Conservation (phyloP, 1,140 invertebrate species). For the Rhopalosiphum maidis region DNA sequence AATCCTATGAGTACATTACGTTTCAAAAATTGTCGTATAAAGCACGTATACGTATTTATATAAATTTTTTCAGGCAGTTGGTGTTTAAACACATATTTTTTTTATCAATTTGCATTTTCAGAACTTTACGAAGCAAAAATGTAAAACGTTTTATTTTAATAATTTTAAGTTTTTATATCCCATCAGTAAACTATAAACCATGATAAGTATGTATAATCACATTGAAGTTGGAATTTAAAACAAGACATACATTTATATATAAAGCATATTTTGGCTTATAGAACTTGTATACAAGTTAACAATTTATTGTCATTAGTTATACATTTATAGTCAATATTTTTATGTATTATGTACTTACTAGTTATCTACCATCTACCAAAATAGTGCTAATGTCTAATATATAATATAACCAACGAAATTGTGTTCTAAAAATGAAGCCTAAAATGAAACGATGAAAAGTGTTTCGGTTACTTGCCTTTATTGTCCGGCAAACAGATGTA, state of each 20-base stretch:
- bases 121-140: background rate
- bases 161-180: background rate
- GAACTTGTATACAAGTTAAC: background rate
- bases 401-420: background rate
- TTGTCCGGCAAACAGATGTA: conserved; percentile 73
- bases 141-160: background rate
- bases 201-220: background rate
- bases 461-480: conserved; percentile 66
- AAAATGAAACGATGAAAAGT: background rate
- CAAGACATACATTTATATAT: background rate
- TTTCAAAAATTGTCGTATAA: background rate
- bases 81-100: background rate
- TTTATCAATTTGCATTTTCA: background rate
- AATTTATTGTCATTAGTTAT: background rate
- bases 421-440: background rate
- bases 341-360: background rate
- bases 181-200: background rate
- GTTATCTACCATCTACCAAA: no score
- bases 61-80: background rate
- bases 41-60: background rate
- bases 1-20: conserved; percentile 66
- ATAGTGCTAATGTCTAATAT: background rate
- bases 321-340: no score
- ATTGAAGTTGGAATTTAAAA: background rate
- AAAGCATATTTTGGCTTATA: background rate